Base-by-base conservation (phyloP, 1,140 invertebrate species). In the Phymastichus coffea region DNA sequence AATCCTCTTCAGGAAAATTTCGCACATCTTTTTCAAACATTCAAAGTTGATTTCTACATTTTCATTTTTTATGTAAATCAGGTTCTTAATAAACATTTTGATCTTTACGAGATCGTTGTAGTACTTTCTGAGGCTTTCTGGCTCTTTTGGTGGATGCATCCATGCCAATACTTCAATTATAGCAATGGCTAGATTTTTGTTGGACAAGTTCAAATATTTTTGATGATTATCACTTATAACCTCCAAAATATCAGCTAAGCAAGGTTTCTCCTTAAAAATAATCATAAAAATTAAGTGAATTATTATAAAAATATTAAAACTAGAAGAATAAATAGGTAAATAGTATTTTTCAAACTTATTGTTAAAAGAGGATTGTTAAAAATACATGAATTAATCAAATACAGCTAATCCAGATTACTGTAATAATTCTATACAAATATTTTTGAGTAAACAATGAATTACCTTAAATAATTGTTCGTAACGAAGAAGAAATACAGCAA, bases 11-110 rank as follows among this genome's bases (percentile, higher is more conserved):
- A 74, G 73, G 49, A 79, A 76, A 40, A 78, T 73, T 25, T 56
- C 67, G 30, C 74, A 79, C 15, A 80, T 60, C 17, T 66, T 71
- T 15, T 71, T 70, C 3, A 77, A 56, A 28, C 75, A 78, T 55
- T 37, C 12, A 69, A 38, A 25, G 66, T 61, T 12, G 71, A 41
- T 57, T 67, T 64, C 4, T 41, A 26, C 51, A 64, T 1, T 57
- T 62, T 17, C 28, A 40, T 23, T 53, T 66, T 2, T 46, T 58
- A 37, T 65, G 65, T 6, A 73, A 33, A 33, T n/a, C n/a, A n/a
- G 38, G 1, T 14, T 20, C n/a, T 57, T 54, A 2, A 76, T 33
- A 61, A 70, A 72, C 1, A 61, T 30, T 28, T 65, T 53, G 37
- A 76, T 69, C 28, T 63, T 68, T 1, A 19, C 40, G 2, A 64